Base-by-base conservation (phyloP, 2,888 invertebrate species). In the Sinhomidia bicolor region DNA sequence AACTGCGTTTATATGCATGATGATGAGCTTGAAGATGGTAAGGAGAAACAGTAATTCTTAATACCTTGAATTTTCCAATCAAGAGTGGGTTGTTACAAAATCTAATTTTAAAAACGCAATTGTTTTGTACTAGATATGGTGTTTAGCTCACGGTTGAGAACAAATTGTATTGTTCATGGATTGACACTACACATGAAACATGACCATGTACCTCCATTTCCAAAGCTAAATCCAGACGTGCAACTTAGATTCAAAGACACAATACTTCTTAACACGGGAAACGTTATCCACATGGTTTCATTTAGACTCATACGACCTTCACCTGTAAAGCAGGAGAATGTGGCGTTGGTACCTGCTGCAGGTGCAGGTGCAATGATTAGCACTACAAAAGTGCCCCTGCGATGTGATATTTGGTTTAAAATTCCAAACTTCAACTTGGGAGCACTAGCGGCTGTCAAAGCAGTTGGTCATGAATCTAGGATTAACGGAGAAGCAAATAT, bases 121-220 rank as follows among this genome's bases (percentile, higher is more conserved):
- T 23, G 23, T 23, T 7, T 51, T 60, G 3, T 41, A 68, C 10
- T 29, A 65, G 81, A 82, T 10, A 71, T 71, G 65, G 9, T 17
- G 6, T 47, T 47, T 6, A 32, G 41, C 36, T 62, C 81, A 62
- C 95, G 95, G 92, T 95, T 95, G 92, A 95, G 96, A 80, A 95
- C 95, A 93, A 93, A 96, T 92, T 99, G 99, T 93, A 94, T 97
- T 86, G 96, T 96, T 93, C 98, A 99, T 93, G 97, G 98, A 93
- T 96, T 98, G 92, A 97, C 98, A 71, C 96, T 98, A 91, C 98
- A 99, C 94, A 97, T 98, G 92, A 97, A 97, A 93, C 98, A 98
- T 93, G 97, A 97, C 93, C 96, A 97, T 92, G 96, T 97, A n/a
- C 96, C 96, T 65, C 97, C 97, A 78, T 96, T 96, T 92, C 97